Evolutionary conservation across 2,797 vertebrate genomes (phyloP).

Genomic region (Lates japonicus): DNA sequence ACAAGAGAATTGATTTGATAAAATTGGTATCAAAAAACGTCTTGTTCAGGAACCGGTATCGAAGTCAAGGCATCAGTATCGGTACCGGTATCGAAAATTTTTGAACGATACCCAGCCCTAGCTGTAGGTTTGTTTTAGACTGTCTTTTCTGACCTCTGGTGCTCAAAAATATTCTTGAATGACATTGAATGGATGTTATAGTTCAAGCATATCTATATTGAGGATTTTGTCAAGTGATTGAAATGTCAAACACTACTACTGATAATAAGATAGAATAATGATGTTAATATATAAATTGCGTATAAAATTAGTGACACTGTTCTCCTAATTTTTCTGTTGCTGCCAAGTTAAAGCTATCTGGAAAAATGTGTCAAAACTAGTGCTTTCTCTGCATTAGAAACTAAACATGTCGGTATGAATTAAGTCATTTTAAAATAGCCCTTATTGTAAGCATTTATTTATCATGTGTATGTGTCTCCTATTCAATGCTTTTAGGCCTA

Average conservation of each 20-base stretch:
- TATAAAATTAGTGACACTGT: not conserved
- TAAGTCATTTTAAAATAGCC: not conserved
- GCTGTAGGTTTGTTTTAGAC: not conserved
- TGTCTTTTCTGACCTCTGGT: slow-evolving; percentile 16
- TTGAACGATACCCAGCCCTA: too few species aligned
- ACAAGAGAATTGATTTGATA: too few species aligned
- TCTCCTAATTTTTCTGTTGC: too few species aligned
- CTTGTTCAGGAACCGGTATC: too few species aligned
- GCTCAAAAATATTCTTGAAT: not conserved
- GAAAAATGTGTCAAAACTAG: too few species aligned
- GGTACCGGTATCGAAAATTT: too few species aligned
- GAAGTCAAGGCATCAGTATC: too few species aligned
- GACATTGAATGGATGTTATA: not conserved
- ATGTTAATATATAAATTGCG: not conserved
- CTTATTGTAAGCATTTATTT: not conserved
- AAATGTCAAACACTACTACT: too few species aligned
- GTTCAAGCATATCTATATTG: not conserved
- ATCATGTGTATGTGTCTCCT: not conserved
- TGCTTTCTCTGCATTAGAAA: not conserved
- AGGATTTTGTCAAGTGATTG: too few species aligned
- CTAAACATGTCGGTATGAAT: not conserved
- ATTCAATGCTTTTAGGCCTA: not conserved
- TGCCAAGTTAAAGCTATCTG: too few species aligned
- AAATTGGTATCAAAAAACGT: too few species aligned
- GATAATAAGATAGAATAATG: not conserved